These are phyloP conservation scores for Cantharis flavilabris DNA, from an alignment of 2,888 invertebrate genomes.

Conservation along the genomic window DNA sequence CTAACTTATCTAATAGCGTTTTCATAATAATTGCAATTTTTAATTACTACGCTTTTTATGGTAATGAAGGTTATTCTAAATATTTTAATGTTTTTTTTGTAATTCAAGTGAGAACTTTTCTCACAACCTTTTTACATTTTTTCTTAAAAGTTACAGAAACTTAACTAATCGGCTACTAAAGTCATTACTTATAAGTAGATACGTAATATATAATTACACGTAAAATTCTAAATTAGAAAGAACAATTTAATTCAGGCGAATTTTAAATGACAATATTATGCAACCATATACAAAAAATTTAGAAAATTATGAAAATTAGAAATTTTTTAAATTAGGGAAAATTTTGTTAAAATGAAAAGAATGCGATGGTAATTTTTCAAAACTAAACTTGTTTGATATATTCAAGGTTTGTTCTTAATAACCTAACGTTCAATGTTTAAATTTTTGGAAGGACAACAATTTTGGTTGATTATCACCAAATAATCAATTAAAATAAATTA, in stretches of 20 bases:
- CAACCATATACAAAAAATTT: not conserved
- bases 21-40: not conserved
- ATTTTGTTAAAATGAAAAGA: not conserved
- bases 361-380: not conserved
- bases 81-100: not conserved
- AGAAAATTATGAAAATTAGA: too few species aligned
- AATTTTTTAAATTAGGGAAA: too few species aligned
- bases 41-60: not conserved
- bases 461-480: not conserved
- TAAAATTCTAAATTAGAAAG: not conserved
- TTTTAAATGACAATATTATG: not conserved
- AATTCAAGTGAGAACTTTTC: not conserved
- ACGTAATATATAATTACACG: not conserved
- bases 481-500: not conserved
- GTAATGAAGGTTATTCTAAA: not conserved
- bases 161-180: not conserved
- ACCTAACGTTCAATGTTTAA: not conserved
- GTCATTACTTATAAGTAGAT: not conserved
- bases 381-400: not conserved
- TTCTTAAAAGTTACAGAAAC: not conserved
- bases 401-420: not conserved
- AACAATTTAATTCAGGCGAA: not conserved
- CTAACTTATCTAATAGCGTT: not conserved
- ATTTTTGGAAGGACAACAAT: not conserved
- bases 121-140: not conserved